A percentile compares a stretch with the other conserved stretches of the same genome.
Conservation (phyloP, 2,797 vertebrate genomes). For the Etheostoma perlongum region DNA sequence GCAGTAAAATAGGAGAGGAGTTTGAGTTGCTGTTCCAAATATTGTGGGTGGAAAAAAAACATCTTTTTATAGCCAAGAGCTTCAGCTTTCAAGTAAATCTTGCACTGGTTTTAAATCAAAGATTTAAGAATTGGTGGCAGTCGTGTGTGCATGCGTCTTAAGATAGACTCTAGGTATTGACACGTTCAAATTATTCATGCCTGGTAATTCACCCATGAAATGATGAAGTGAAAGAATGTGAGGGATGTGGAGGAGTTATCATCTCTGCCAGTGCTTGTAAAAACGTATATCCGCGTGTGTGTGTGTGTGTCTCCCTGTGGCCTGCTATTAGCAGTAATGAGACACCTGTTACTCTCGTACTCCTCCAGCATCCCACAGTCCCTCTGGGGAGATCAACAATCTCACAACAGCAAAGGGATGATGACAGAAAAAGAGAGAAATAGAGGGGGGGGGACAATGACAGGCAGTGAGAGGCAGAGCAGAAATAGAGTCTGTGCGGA, state of each 20-base stretch:
- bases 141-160: slow-evolving; percentile 52
- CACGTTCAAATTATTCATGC: slow-evolving; percentile 57
- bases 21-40: slow-evolving; percentile 23
- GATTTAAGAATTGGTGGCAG: slow-evolving; percentile 49
- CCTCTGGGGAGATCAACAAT: slow-evolving; percentile 54
- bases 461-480: slow-evolving; percentile 17
- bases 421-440: slow-evolving; percentile 20
- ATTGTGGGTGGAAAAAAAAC: neutral
- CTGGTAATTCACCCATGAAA: slow-evolving; percentile 64
- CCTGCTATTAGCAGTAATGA: slow-evolving; percentile 68
- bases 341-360: slow-evolving; percentile 67
- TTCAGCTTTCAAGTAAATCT: slow-evolving; percentile 51
- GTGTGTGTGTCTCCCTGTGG: slow-evolving; percentile 35
- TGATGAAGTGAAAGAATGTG: slow-evolving; percentile 36
- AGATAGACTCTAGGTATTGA: slow-evolving; percentile 64
- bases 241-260: slow-evolving; percentile 51
- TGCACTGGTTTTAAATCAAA: slow-evolving; percentile 41
- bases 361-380: slow-evolving; percentile 54
- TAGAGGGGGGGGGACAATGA: slow-evolving; percentile 19
- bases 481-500: slow-evolving; percentile 27
- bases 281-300: slow-evolving; percentile 13
- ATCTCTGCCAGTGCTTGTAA: slow-evolving; percentile 38
- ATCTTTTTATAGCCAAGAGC: slow-evolving; percentile 29
- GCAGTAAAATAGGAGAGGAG: slow-evolving; percentile 7
- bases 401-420: slow-evolving; percentile 36